phyloP scores from a whole-genome alignment of 2,888 invertebrate genomes.

The Pomacea canaliculata region DNA sequence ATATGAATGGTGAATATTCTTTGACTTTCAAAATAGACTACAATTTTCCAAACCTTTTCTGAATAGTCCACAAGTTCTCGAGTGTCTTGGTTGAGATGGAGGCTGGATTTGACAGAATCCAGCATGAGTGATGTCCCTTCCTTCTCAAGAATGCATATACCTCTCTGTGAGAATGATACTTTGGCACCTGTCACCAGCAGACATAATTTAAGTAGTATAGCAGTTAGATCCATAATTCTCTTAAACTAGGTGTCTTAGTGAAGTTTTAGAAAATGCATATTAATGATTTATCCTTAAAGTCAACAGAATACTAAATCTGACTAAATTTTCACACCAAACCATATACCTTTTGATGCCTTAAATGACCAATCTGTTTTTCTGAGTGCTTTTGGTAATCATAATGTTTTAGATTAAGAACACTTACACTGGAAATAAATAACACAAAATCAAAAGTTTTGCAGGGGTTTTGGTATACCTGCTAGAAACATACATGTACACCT shows the following conservation, averaged over 20 bases:
- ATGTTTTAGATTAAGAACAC: too few species aligned
- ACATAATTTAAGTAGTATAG: background rate
- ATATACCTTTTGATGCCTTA: too few species aligned
- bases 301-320: too few species aligned
- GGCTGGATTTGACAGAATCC: conserved; percentile 63
- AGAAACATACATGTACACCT: too few species aligned
- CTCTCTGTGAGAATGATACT: conserved; percentile 76
- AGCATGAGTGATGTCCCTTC: conserved; percentile 75
- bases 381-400: too few species aligned
- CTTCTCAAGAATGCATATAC: conserved; percentile 76
- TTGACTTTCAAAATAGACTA: too few species aligned
- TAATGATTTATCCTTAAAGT: background rate
- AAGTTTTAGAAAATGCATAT: background rate
- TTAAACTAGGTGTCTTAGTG: background rate
- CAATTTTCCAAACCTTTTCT: conserved; percentile 63
- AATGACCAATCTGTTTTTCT: too few species aligned
- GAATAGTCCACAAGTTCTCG: conserved; percentile 74
- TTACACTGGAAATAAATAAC: too few species aligned
- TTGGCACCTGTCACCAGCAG: conserved; percentile 74
- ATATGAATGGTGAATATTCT: too few species aligned
- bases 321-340: too few species aligned
- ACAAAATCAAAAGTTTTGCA: too few species aligned
- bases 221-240: background rate
- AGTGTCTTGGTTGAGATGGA: conserved; percentile 71
- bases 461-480: too few species aligned